Conservation (phyloP, 1,140 invertebrate species). For the Mactra quadrangularis region DNA sequence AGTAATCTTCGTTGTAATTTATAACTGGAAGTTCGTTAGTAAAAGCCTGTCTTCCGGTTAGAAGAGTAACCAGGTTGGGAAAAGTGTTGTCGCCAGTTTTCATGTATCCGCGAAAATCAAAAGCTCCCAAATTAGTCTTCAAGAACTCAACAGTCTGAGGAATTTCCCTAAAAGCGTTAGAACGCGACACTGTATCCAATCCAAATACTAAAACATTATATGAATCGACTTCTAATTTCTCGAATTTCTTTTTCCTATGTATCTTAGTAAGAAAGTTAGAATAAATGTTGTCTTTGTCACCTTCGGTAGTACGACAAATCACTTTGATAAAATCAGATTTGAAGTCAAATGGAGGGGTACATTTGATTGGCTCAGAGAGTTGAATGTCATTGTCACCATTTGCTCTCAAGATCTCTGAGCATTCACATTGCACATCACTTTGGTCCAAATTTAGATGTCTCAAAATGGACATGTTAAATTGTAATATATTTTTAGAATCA, state of each 20-base stretch:
- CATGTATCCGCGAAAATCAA: conserved; percentile 91
- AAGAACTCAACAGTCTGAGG: conserved; percentile 68
- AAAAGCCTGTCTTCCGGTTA: conserved; percentile 86
- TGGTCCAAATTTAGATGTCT: not conserved
- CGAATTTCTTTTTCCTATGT: not conserved
- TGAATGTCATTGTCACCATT: conserved; percentile 6
- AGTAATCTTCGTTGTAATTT: not conserved
- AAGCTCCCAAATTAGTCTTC: conserved; percentile 85
- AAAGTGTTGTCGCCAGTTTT: conserved; percentile 94
- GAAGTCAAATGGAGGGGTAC: not conserved
- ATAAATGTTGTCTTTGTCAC: not conserved
- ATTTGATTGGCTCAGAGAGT: not conserved
- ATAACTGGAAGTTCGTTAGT: conserved; percentile 29
- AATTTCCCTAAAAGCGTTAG: conserved; percentile 62
- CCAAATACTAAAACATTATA: conserved; percentile 68
- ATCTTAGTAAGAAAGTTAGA: not conserved
- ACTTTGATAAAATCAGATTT: conserved; percentile 7
- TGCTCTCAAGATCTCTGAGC: not conserved
- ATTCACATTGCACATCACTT: not conserved
- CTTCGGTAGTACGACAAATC: not conserved
- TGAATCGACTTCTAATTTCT: not conserved
- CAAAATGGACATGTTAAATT: not conserved
- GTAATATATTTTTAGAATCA: not conserved
- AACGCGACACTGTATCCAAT: conserved; percentile 70
- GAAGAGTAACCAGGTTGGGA: conserved; percentile 90